Conservation (phyloP, 2,113 vertebrate species). For the Morone saxatilis region DNA sequence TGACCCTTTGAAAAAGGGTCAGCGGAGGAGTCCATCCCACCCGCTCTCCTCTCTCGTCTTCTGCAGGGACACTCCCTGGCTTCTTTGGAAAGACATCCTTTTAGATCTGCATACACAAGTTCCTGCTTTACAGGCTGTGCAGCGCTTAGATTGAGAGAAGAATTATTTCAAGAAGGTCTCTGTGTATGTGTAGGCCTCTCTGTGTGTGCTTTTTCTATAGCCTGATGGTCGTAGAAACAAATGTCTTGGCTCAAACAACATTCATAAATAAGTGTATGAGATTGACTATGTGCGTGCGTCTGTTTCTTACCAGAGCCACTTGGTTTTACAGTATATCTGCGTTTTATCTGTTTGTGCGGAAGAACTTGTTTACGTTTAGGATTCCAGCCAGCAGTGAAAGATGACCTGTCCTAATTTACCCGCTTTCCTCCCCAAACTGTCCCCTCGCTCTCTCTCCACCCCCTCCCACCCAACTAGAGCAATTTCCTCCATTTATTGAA, state of each 20-base stretch:
- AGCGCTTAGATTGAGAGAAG: not conserved
- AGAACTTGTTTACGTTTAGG: constrained; percentile 77
- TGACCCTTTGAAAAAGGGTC: constrained; percentile 64
- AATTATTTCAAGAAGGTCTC: constrained; percentile 1
- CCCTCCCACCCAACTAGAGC: not conserved
- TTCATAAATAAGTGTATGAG: constrained; percentile 19
- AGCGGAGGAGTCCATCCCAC: constrained; percentile 42
- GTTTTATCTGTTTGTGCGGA: constrained; percentile 77
- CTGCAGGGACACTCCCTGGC: constrained; percentile 1
- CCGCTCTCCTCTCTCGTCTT: constrained; percentile 15
- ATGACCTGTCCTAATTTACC: constrained; percentile 78
- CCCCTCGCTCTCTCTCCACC: constrained; percentile 47
- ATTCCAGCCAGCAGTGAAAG: constrained; percentile 79
- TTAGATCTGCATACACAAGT: not conserved
- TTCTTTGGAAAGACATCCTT: constrained; percentile 26
- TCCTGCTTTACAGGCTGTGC: constrained; percentile 17
- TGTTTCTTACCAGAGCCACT: constrained; percentile 50
- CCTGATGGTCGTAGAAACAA: not conserved
- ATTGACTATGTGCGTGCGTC: constrained; percentile 8
- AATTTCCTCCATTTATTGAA: constrained; percentile 15
- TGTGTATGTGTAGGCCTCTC: not conserved
- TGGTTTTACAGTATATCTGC: constrained; percentile 71
- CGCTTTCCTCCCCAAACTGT: constrained; percentile 76
- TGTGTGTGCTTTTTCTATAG: not conserved
- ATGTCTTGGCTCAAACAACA: constrained; percentile 10